Evolutionary conservation across 2,888 invertebrate genomes (phyloP), one percentile per base, ranked within the genome.

Genomic region (Ellobium chinense): DNA sequence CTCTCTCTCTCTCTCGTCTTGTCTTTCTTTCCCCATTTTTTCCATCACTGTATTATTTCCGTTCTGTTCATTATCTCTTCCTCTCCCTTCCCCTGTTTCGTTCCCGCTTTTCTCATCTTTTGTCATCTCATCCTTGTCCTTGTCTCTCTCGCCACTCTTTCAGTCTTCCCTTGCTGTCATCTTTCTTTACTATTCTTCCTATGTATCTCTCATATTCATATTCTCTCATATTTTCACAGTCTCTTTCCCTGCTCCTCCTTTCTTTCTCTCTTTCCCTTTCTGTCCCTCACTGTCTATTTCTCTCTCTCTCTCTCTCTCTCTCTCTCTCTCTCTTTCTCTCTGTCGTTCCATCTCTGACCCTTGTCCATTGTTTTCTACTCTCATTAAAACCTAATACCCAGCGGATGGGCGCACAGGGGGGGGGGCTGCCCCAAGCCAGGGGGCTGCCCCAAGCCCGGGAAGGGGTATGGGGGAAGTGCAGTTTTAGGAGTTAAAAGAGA

Each of bases 1-100:
- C 72, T 72, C 72, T 58, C 34, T 34, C 72, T 31, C 58, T 46
- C 58, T 72, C 72, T 72, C 31, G 18, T 56, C 46, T 27, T 56
- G 46, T 46, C 46, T 18, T 46, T 18, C 46, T 12, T 12, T 18
- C 46, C 18, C 9, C 46, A 18, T 7, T 37, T 69, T 46, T 39
- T 24, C 37, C 24, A 46, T 27, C 7, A 9, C 37, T 46, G 34
- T 21, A 9, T 46, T 69, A 18, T 34, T 21, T 31, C 37, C 31
- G 21, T 31, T n/a, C 31, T 12, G 24, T 21, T 36, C 36, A 24
- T 27, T n/a, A 7, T n/a, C 62, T n/a, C n/a, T 14, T 27, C 27
- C 62, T 24, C n/a, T n/a, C 62, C 21, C 62, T 14, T 27, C n/a
- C 9, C n/a, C 31, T 36, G 36, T 21, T 31, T 54, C n/a, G 14